phyloP scores from a whole-genome alignment of 2,888 invertebrate genomes.

The Chalcis sispes region DNA sequence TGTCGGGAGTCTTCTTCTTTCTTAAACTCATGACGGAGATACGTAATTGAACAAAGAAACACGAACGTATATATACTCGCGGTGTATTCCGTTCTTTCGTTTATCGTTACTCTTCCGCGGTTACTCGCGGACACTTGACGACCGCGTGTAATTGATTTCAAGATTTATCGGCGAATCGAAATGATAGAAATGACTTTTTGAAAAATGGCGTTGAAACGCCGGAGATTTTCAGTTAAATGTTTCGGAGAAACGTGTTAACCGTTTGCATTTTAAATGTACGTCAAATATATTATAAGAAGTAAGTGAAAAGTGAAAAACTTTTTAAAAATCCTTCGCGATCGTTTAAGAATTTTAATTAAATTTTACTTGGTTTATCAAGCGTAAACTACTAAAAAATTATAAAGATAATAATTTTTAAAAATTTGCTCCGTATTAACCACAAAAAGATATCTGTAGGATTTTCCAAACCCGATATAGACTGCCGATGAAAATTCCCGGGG shows the following conservation, averaged over 20 bases:
- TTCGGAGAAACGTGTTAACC: too few relatives aligned
- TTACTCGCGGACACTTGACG: constrained; percentile 10
- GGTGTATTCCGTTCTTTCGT: constrained; percentile 6
- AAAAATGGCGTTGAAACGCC: background rate
- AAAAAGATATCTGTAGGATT: constrained; percentile 32
- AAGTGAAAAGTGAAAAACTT: too few relatives aligned
- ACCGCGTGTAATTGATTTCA: constrained; percentile 2
- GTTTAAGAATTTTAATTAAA: too few relatives aligned
- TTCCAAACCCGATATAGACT: constrained; percentile 48
- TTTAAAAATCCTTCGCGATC: too few relatives aligned
- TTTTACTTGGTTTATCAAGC: too few relatives aligned
- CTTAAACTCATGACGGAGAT: constrained; percentile 10
- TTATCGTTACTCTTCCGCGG: constrained; percentile 26
- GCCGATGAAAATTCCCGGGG: constrained; percentile 49
- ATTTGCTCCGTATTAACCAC: too few relatives aligned
- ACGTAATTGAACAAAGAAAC: background rate
- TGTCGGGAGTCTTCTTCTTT: constrained; percentile 19
- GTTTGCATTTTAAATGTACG: too few relatives aligned
- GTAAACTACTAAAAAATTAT: too few relatives aligned
- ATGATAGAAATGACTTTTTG: constrained; percentile 2
- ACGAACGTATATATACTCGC: background rate
- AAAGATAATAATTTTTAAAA: too few relatives aligned
- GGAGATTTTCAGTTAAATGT: constrained; percentile 1
- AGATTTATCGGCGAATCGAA: constrained; percentile 33
- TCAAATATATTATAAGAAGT: too few relatives aligned